A percentile compares a stretch with the other conserved stretches of the same genome.
These are phyloP conservation scores for Maniola hyperantus DNA, from an alignment of 2,888 invertebrate species.

Conservation along the genomic window DNA sequence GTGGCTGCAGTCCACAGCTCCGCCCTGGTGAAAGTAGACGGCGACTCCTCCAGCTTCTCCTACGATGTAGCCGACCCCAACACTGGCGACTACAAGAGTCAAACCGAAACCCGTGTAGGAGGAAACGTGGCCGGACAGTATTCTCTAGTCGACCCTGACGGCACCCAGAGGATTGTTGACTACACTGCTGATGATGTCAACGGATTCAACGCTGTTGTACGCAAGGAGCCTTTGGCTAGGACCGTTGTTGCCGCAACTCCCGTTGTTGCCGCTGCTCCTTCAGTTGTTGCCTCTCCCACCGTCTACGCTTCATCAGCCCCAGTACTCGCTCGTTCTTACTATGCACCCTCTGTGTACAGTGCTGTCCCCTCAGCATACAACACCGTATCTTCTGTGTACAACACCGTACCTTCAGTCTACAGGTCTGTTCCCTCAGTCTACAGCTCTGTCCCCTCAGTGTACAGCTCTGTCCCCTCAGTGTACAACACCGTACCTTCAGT, in stretches of 20 bases:
- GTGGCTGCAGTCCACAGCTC: slow-evolving; percentile 68
- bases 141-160: slow-evolving; percentile 79
- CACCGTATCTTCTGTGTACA: slow-evolving; percentile 37
- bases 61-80: slow-evolving; percentile 80
- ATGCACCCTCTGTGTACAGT: slow-evolving; percentile 36
- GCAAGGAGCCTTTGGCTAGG: slow-evolving; percentile 67
- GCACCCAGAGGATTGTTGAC: slow-evolving; percentile 79
- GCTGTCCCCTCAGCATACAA: slow-evolving; percentile 36
- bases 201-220: slow-evolving; percentile 82
- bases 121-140: slow-evolving; percentile 78
- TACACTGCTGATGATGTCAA: slow-evolving; percentile 77
- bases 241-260: slow-evolving; percentile 36
- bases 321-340: slow-evolving; percentile 39
- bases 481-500: slow-evolving; percentile 38
- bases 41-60: slow-evolving; percentile 70
- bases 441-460: slow-evolving; percentile 26
- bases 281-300: slow-evolving; percentile 34
- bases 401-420: no score
- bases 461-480: slow-evolving; percentile 37
- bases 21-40: slow-evolving; percentile 63
- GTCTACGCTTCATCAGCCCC: slow-evolving; percentile 34
- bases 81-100: slow-evolving; percentile 82
- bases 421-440: slow-evolving; percentile 26
- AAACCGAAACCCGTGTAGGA: slow-evolving; percentile 75
- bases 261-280: slow-evolving; percentile 40